These are phyloP conservation scores for Ips typographus DNA, from an alignment of 1,140 invertebrate species.

Conservation along the genomic window DNA sequence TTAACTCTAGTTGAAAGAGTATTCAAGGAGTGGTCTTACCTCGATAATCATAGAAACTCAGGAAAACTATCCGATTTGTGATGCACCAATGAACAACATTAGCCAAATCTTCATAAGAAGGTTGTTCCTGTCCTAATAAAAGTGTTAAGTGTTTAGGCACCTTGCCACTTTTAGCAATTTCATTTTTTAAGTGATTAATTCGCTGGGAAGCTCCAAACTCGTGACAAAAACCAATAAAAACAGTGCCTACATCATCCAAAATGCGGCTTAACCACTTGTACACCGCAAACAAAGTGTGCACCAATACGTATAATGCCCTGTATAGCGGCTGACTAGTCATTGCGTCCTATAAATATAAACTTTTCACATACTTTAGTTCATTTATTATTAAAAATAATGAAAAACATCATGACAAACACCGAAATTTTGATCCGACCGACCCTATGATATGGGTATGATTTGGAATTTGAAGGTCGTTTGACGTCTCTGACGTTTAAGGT, in stretches of 20 bases:
- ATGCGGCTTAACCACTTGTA: constrained; percentile 26
- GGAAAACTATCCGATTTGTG: constrained; percentile 61
- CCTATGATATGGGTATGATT: neutral
- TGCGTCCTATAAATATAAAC: constrained; percentile 1
- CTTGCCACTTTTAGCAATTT: constrained; percentile 38
- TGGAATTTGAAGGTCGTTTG: constrained; percentile 1
- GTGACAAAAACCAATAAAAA: constrained; percentile 36
- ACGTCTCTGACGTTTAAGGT: neutral
- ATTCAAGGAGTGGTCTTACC: constrained; percentile 54
- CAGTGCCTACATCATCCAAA: constrained; percentile 13
- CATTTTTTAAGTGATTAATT: constrained; percentile 26
- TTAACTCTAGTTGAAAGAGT: too few relatives aligned
- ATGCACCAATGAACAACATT: constrained; percentile 67
- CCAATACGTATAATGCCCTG: constrained; percentile 34
- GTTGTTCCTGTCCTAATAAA: constrained; percentile 55
- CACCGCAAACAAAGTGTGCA: constrained; percentile 36
- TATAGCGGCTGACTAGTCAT: constrained; percentile 24
- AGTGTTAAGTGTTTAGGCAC: constrained; percentile 57
- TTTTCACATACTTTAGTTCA: constrained; percentile 29
- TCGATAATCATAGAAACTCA: constrained; percentile 70
- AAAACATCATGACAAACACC: constrained; percentile 18
- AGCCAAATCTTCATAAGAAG: constrained; percentile 57
- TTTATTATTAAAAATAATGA: constrained; percentile 10
- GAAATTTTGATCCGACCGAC: neutral
- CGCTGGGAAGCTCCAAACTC: constrained; percentile 23